Percentiles rank a stretch among this genome's conserved stretches.
Conservation (phyloP, 2,888 invertebrate species). For the Creontiades dilutus region DNA sequence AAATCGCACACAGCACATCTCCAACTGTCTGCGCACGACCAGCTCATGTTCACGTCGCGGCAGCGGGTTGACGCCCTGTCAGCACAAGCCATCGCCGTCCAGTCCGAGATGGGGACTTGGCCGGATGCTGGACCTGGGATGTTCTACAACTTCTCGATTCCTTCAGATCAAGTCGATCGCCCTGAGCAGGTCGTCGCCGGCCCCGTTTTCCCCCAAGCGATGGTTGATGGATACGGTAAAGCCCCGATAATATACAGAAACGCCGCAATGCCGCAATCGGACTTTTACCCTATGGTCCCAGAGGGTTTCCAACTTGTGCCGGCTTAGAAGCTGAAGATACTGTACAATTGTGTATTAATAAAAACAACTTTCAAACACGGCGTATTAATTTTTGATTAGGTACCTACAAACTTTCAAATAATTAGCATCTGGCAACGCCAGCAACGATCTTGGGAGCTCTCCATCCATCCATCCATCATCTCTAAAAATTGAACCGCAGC, state of each 20-base stretch:
- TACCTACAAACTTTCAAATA: too few relatives aligned
- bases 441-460: too few relatives aligned
- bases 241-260: neutral
- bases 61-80: constrained; percentile 79
- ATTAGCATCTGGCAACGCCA: too few relatives aligned
- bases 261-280: neutral
- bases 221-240: neutral
- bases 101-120: constrained; percentile 70
- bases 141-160: neutral
- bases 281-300: neutral
- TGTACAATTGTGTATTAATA: too few relatives aligned
- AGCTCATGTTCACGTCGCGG: constrained; percentile 79
- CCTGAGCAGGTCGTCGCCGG: neutral
- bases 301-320: neutral
- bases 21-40: constrained; percentile 79
- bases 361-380: too few relatives aligned
- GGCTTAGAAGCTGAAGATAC: too few relatives aligned
- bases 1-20: constrained; percentile 79
- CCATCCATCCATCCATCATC: too few relatives aligned
- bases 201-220: neutral
- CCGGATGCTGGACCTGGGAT: neutral
- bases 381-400: too few relatives aligned
- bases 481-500: too few relatives aligned
- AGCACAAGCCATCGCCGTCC: constrained; percentile 78
- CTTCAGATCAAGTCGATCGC: neutral